Evolutionary conservation across 2,888 invertebrate species (phyloP).

Genomic region (Macrostomum cliftonense): DNA sequence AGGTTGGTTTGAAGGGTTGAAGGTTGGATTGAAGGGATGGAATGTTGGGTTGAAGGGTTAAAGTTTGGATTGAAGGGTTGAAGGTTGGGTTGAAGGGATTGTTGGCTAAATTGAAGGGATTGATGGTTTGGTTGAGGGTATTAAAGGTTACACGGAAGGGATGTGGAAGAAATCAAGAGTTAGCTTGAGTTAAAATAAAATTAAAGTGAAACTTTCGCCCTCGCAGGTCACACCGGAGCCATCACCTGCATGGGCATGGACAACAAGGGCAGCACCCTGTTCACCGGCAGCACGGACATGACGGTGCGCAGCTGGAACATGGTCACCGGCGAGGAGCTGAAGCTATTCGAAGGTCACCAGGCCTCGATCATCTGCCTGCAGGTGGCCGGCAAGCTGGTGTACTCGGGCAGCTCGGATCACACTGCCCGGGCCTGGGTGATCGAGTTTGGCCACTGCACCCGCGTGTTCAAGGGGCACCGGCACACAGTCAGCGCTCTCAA

Average conservation of each 20-base stretch:
- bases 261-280: constrained; percentile 31
- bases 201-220: no score
- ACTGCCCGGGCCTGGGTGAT: constrained; percentile 41
- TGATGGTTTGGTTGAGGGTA: no score
- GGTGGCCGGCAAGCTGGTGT: constrained; percentile 40
- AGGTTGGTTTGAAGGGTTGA: no score
- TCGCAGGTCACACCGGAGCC: constrained; percentile 38
- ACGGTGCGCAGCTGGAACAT: constrained; percentile 39
- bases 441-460: constrained; percentile 41
- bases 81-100: no score
- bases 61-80: no score
- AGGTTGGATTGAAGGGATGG: no score
- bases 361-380: constrained; percentile 33
- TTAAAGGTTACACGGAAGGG: no score
- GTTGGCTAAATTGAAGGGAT: no score
- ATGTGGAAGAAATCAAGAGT: no score
- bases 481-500: constrained; percentile 40
- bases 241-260: constrained; percentile 40
- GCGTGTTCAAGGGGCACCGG: constrained; percentile 39
- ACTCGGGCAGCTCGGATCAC: constrained; percentile 40
- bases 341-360: constrained; percentile 36
- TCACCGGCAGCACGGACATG: constrained; percentile 40
- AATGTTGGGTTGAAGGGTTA: no score
- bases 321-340: constrained; percentile 33
- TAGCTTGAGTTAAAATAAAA: no score